Evolutionary conservation across 2,888 invertebrate genomes (phyloP).

Genomic region (Tryphoninae sp.): DNA sequence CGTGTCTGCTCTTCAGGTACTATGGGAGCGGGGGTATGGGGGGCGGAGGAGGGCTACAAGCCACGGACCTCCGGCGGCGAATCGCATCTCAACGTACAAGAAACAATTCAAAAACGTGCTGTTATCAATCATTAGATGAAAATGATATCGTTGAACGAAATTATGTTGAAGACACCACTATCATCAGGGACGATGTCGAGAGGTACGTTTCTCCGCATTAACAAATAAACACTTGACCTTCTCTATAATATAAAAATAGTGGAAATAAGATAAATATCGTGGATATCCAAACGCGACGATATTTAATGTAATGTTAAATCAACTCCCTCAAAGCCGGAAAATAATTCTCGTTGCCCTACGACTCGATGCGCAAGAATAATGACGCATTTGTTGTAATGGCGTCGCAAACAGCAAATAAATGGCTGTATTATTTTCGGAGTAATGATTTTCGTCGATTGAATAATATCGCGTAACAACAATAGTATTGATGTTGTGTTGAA

Average conservation of each 20-base stretch:
- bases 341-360: neutral
- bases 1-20: slow-evolving; percentile 72
- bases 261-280: no score
- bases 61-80: slow-evolving; percentile 80
- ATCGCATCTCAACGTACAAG: slow-evolving; percentile 74
- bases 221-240: neutral
- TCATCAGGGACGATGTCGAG: slow-evolving; percentile 68
- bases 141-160: slow-evolving; percentile 60
- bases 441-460: neutral
- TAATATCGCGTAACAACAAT: slow-evolving; percentile 3
- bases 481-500: slow-evolving; percentile 8
- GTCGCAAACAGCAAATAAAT: no score
- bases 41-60: slow-evolving; percentile 81
- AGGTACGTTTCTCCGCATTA: slow-evolving; percentile 67
- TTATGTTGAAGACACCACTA: slow-evolving; percentile 63
- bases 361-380: neutral
- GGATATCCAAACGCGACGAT: no score
- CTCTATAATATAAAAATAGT: neutral
- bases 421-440: no score
- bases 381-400: neutral
- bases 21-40: slow-evolving; percentile 81
- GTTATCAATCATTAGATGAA: slow-evolving; percentile 68
- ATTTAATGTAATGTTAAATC: no score
- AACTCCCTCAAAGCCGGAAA: no score
- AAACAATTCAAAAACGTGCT: slow-evolving; percentile 67